Percentiles rank a stretch among this genome's conserved stretches.
These are phyloP conservation scores for Hiodon tergisus DNA, from an alignment of 2,113 vertebrate species.

Conservation along the genomic window DNA sequence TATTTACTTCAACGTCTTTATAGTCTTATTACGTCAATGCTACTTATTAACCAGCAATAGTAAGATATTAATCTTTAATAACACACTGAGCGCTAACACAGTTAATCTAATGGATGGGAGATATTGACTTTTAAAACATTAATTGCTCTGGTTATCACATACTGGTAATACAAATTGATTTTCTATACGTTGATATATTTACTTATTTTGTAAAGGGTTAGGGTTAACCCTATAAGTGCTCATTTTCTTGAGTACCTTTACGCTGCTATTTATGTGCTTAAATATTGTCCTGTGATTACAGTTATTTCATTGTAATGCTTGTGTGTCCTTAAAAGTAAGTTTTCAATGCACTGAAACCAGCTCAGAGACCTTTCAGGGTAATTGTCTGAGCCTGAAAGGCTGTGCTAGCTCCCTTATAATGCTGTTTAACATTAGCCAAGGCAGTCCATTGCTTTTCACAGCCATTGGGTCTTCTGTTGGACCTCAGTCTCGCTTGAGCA, in stretches of 20 bases:
- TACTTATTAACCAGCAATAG: conserved; percentile 43
- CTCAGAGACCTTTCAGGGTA: not conserved
- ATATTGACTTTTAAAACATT: not conserved
- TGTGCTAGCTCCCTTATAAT: not conserved
- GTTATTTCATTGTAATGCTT: too few species aligned
- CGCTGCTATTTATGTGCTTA: too few species aligned
- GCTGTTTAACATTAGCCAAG: not conserved
- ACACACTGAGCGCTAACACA: conserved; percentile 37
- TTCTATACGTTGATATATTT: too few species aligned
- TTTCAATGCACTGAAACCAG: not conserved
- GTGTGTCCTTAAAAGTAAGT: too few species aligned
- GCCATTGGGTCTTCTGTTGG: not conserved
- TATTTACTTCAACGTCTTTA: conserved; percentile 29
- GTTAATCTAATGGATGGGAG: not conserved
- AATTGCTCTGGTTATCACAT: not conserved
- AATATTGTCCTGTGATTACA: too few species aligned
- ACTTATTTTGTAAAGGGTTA: too few species aligned
- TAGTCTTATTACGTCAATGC: conserved; percentile 49
- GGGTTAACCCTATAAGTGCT: too few species aligned
- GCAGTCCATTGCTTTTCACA: not conserved
- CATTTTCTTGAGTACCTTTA: too few species aligned
- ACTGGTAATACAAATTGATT: not conserved
- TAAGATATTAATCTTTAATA: conserved; percentile 25
- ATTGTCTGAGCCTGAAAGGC: not conserved
- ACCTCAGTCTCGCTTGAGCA: not conserved